Percentiles rank a stretch among this genome's conserved stretches.
Conservation (phyloP, 1,140 invertebrate genomes). For the honey bee (Apis mellifera) region DNA sequence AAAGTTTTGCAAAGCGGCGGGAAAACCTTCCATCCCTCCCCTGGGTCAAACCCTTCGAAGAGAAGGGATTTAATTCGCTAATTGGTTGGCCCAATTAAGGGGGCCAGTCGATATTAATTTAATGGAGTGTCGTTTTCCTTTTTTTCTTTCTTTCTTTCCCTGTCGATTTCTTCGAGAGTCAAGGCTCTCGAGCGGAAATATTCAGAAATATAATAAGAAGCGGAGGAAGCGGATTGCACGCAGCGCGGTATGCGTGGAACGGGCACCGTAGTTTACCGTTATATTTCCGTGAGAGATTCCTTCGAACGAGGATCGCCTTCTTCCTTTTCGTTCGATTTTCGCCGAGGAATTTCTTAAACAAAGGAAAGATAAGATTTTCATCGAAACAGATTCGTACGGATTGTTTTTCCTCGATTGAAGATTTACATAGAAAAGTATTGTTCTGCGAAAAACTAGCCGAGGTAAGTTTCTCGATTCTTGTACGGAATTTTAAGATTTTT, state of each 20-base stretch:
- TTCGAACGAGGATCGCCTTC: background rate
- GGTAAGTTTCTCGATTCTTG: no score
- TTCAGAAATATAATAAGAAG: constrained; percentile 48
- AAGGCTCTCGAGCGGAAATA: constrained; percentile 50
- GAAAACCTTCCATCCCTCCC: background rate
- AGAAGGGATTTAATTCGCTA: constrained; percentile 30
- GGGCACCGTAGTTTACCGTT: constrained; percentile 59
- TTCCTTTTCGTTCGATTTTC: no score
- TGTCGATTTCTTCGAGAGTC: no score
- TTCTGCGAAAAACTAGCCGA: no score
- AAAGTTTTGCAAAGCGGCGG: background rate
- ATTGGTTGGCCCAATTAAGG: constrained; percentile 24
- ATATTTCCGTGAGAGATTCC: constrained; percentile 49
- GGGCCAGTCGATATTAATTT: constrained; percentile 29
- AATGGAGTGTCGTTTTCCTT: constrained; percentile 20
- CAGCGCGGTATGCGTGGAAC: constrained; percentile 51
- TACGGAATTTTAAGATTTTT: no score
- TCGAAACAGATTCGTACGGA: no score
- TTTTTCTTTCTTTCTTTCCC: no score
- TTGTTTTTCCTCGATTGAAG: no score
- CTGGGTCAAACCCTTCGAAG: background rate
- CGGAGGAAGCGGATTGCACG: constrained; percentile 1
- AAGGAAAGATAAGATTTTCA: no score
- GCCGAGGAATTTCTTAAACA: no score
- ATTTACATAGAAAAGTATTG: no score